Base-by-base conservation (phyloP, 2,113 vertebrate species). In the Nannospalax galili region DNA sequence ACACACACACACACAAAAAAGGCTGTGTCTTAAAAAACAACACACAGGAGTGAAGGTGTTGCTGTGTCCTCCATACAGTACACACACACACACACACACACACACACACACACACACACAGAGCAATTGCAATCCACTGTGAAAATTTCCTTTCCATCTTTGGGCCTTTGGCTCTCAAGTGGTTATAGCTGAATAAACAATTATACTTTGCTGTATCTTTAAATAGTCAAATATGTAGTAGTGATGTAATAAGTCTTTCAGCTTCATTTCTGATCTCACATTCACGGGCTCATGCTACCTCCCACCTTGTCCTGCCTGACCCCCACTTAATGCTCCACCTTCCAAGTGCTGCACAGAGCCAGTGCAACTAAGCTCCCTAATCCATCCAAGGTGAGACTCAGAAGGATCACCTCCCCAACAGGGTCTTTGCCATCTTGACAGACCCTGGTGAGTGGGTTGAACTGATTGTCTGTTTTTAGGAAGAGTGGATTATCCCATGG, bases 131-230 rank as follows among this genome's bases (percentile, higher is more conserved):
- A 64, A 17, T 82, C 30, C 22, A 70, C 87, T 72, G n/a, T 58
- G 92, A n/a, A 82, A 82, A 32, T 75, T 24, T 42, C 20, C 64
- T 58, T 93, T 45, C 69, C 26, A 64, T 80, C 42, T 62, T 80
- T 48, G 24, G 65, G 2, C 56, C 32, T 45, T 65, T 5, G 52
- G 73, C 37, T 67, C 5, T 89, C 70, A 56, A 65, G 45, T 5
- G 16, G 7, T 56, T 60, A 78, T 58, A 84, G 42, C 26, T 69
- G 30, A 93, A 90, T 67, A 56, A 97, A 90, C 16, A 92, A 72
- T 60, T 26, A 73, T 2, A 72, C 60, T 40, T 95, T 79, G 42
- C 30, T 62, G 12, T 90, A 56, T 89, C 69, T 48, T 88, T 79
- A 37, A 94, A 73, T 67, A 72, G 90, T 72, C 52, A 80, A 28